Conservation (phyloP, 1,140 invertebrate species). For the Gonatopus flavifemur region DNA sequence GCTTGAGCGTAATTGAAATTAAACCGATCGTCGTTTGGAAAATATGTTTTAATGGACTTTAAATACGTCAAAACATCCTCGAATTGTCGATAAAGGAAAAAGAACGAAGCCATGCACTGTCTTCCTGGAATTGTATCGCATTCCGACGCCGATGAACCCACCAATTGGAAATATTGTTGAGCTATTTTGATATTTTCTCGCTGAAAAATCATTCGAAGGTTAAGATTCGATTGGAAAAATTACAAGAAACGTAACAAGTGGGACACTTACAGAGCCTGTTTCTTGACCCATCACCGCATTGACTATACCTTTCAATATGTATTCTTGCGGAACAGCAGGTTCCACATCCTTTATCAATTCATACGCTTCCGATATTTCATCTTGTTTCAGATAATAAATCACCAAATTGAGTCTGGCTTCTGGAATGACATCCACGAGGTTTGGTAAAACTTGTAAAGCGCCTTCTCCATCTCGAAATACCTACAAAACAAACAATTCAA, state of each 20-base stretch:
- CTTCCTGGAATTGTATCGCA: constrained; percentile 92
- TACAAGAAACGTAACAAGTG: no score
- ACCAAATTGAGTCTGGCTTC: constrained; percentile 96
- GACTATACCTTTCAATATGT: constrained; percentile 95
- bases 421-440: constrained; percentile 91
- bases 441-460: constrained; percentile 86
- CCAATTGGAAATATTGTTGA: constrained; percentile 94
- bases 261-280: constrained; percentile 75
- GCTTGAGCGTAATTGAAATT: constrained; percentile 98
- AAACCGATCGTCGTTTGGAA: constrained; percentile 93
- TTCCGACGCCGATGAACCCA: constrained; percentile 93
- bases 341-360: constrained; percentile 90
- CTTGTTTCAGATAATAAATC: constrained; percentile 90
- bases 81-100: constrained; percentile 92
- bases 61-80: constrained; percentile 96
- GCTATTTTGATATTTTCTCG: constrained; percentile 91
- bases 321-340: constrained; percentile 92
- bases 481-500: constrained; percentile 24
- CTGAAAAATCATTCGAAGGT: constrained; percentile 59
- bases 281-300: constrained; percentile 93
- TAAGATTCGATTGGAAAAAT: not conserved
- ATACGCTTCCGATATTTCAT: constrained; percentile 88
- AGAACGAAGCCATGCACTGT: constrained; percentile 96
- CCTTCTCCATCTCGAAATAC: constrained; percentile 93
- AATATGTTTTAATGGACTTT: constrained; percentile 96